Conservation (phyloP, 2,113 vertebrate species). For the Mobula birostris region DNA sequence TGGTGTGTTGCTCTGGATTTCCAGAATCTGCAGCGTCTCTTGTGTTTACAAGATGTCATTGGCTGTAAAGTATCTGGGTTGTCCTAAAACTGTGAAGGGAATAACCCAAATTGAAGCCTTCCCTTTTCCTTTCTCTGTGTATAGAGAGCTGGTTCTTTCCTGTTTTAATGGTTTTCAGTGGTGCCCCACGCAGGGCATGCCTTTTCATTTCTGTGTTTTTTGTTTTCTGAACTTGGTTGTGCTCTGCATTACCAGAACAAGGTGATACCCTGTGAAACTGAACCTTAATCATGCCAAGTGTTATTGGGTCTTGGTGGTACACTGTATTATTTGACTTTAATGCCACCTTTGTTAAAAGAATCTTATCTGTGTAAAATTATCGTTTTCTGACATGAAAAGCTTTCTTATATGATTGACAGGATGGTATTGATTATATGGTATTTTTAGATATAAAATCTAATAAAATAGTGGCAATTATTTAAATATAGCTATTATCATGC, state of each 20-base stretch:
- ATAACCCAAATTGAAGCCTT: not conserved
- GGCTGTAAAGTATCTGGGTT: too few species aligned
- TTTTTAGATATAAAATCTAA: slow-evolving; percentile 9
- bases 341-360: not conserved
- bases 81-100: too few species aligned
- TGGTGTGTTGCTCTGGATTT: too few species aligned
- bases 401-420: not conserved
- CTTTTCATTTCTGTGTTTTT: not conserved
- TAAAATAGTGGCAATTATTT: slow-evolving; percentile 6
- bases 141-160: not conserved
- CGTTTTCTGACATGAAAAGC: not conserved
- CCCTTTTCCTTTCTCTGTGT: not conserved
- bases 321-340: not conserved
- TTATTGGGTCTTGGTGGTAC: too few species aligned
- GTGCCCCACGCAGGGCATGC: not conserved
- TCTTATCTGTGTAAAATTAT: not conserved
- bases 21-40: too few species aligned
- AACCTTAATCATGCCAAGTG: not conserved
- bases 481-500: not conserved
- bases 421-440: slow-evolving; percentile 11
- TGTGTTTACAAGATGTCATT: too few species aligned
- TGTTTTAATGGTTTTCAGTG: not conserved
- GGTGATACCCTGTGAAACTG: not conserved
- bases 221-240: not conserved
- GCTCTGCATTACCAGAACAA: not conserved